Evolutionary conservation across 2,888 invertebrate genomes (phyloP).

Genomic region (Drosophila setosimentum): DNA sequence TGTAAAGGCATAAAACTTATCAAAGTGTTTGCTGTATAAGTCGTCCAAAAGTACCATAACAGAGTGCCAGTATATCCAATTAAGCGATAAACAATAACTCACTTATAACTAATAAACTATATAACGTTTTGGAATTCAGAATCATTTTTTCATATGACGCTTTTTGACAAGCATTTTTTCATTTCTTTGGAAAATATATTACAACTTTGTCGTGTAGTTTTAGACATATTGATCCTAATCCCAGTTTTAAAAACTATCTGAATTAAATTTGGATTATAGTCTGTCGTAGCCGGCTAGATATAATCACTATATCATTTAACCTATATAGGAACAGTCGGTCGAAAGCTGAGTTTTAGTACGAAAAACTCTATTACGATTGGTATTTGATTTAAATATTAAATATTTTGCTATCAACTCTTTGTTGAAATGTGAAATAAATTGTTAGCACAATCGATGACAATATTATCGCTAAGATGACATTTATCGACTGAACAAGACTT

Average conservation of each 20-base stretch:
- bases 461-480: slow-evolving; percentile 43
- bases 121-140: not conserved
- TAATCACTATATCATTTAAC: not conserved
- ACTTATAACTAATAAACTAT: not conserved
- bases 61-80: slow-evolving; percentile 21
- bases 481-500: slow-evolving; percentile 45
- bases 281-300: not conserved
- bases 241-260: no score
- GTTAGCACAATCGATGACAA: slow-evolving; percentile 24
- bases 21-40: slow-evolving; percentile 34
- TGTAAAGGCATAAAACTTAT: slow-evolving; percentile 47
- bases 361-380: not conserved
- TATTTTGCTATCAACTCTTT: not conserved
- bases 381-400: not conserved
- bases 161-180: not conserved
- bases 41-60: slow-evolving; percentile 20
- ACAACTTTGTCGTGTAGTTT: not conserved
- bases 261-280: not conserved
- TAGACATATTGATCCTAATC: not conserved
- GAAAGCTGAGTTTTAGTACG: not conserved
- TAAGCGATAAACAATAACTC: slow-evolving; percentile 8
- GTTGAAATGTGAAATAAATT: not conserved
- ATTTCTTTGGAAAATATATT: not conserved
- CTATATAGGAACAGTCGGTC: not conserved
- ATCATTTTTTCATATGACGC: not conserved